Evolutionary conservation across 2,113 vertebrate species (phyloP), one percentile per base, ranked within the genome.

Genomic region (Micronycteris hirsuta): DNA sequence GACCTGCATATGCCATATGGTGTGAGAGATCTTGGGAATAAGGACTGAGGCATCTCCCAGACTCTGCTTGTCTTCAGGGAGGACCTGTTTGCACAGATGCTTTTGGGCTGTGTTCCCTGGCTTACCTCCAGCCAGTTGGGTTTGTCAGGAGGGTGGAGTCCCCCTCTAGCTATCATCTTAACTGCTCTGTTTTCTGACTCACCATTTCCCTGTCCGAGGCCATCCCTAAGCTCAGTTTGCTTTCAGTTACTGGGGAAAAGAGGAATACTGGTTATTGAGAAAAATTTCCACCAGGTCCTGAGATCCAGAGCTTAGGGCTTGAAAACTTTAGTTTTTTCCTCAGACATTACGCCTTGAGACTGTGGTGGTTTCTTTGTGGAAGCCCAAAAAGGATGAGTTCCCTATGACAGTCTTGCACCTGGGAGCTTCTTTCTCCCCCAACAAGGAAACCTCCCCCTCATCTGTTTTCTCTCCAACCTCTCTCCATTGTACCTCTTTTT

Each of bases 31-130:
- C 74, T 83, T 54, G 43, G 17, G 52, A 95, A 96, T 96, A 93
- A 96, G 88, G 65, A 93, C 24, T 80, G 52, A 95, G 74, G 76
- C 88, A 94, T 92, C 74, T 91, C 70, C n/a, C 45, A 80, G 70
- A 74, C 33, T 78, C 61, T 97, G 84, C 92, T 97, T 96, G 84
- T 93, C 78, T 96, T 95, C 43, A 58, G 96, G 93, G 93, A 84
- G 92, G 95, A 76, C 58, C 83, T 95, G 84, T 97, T 97, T 97
- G 86, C 80, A 93, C 89, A 95, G 96, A 95, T 96, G 96, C 33
- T 96, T 93, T 96, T 49, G 52, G 91, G 54, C 47, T 85, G 33
- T 82, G 73, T 67, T 63, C 20, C 49, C 19, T 83, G 84, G 90
- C 45, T 92, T n/a, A 19, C 45, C 4, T 86, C 88, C 63, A 80